A percentile compares a stretch with the other conserved stretches of the same genome.
phyloP scores from a whole-genome alignment of 2,888 invertebrate species.

The Pseudanteris insignis region DNA sequence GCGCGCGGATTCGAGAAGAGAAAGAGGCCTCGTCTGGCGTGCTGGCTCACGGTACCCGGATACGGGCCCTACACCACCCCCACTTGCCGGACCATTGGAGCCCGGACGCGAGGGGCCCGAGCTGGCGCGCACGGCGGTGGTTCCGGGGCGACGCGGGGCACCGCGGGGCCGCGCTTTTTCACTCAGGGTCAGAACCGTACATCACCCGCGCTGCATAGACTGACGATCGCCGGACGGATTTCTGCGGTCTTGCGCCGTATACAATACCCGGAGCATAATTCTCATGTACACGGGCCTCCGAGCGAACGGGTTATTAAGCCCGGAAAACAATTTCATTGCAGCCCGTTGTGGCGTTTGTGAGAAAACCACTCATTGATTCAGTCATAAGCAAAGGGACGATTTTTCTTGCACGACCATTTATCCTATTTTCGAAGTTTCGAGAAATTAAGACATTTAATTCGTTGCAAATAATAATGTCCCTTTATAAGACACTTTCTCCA shows the following conservation, averaged over 20 bases:
- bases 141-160: slow-evolving; percentile 24
- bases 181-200: slow-evolving; percentile 63
- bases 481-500: too few relatives aligned
- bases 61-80: slow-evolving; percentile 54
- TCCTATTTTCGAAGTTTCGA: too few relatives aligned
- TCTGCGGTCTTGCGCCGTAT: slow-evolving; percentile 47
- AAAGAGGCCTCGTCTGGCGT: slow-evolving; percentile 44
- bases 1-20: too few relatives aligned
- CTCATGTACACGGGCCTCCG: slow-evolving; percentile 26
- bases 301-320: slow-evolving; percentile 26
- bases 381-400: too few relatives aligned
- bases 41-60: slow-evolving; percentile 56
- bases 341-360: neutral
- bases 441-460: too few relatives aligned
- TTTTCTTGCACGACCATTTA: too few relatives aligned
- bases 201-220: slow-evolving; percentile 58
- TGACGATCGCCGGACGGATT: slow-evolving; percentile 55
- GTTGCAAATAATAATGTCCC: too few relatives aligned
- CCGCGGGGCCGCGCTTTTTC: slow-evolving; percentile 51
- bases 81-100: slow-evolving; percentile 44
- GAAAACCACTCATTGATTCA: too few relatives aligned
- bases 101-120: slow-evolving; percentile 21
- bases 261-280: slow-evolving; percentile 34
- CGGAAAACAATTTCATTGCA: slow-evolving; percentile 26
- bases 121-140: slow-evolving; percentile 35